Evolutionary conservation across 2,113 vertebrate genomes (phyloP), one percentile per base, ranked within the genome.

Genomic region (Mellivora capensis): DNA sequence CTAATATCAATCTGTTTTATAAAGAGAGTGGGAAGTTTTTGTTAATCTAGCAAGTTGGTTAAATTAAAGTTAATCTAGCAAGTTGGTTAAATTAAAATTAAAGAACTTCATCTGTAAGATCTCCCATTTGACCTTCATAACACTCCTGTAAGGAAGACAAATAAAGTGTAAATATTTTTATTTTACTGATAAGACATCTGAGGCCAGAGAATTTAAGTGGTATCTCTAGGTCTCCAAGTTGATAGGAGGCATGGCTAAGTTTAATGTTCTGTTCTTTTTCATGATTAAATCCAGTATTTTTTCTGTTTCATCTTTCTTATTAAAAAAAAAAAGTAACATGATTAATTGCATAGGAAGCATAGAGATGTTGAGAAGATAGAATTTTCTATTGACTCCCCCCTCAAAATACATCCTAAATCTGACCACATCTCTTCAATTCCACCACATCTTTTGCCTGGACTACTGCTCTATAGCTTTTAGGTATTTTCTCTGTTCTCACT

Each of bases 21-120:
- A 90, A 62, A 89, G 71, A 89, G 25, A 96, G 59, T 96, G 79
- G 37, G 44, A 23, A 81, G 7, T 47, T 92, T 90, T 82, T 94
- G n/a, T 61, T 96, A 87, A 90, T 71, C 44, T 87, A 87, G 34
- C 11, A 80, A 52, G 9, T 93, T 94, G 27, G 29, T 86, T 89
- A 90, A 91, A 71, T 86, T 89, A 90, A 86, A 71, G 71, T 86
- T 96, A 87, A 90, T 71, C 49, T 87, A 87, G 27, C 11, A 80
- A 49, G 9, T 93, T 94, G 34, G 29, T 86, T 89, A 90, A 91
- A 71, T 86, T 89, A 90, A 86, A 71, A 64, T 87, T 89, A 80
- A 52, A 83, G 34, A 83, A 31, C 10, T 87, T 96, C 6, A 69
- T 79, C 25, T 87, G 10, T 77, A 86, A 93, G 29, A 59, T 77